These are phyloP conservation scores for Halocynthia aurantium DNA, from an alignment of 23 tunicate genomes.

Conservation along the genomic window DNA sequence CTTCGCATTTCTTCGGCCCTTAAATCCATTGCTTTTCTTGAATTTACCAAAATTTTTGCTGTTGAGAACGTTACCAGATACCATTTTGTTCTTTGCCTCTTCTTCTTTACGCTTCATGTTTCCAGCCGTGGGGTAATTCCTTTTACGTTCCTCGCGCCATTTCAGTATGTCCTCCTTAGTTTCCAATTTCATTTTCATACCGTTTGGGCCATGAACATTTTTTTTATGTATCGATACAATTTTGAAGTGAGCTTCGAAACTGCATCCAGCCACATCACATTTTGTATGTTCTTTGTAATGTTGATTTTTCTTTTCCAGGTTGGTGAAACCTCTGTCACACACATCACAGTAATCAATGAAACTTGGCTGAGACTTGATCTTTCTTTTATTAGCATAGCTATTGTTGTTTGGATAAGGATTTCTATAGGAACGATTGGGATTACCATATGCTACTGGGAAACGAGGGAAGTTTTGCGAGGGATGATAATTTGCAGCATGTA, in stretches of 20 bases:
- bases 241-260: slow-evolving; percentile 81
- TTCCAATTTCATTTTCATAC: slow-evolving; percentile 27
- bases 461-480: too few species aligned
- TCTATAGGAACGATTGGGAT: too few species aligned
- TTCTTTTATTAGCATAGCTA: background rate
- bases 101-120: slow-evolving; percentile 35
- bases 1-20: background rate
- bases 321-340: slow-evolving; percentile 84
- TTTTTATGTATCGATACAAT: slow-evolving; percentile 73
- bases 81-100: slow-evolving; percentile 7
- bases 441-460: too few species aligned
- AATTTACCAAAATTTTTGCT: slow-evolving; percentile 39
- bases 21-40: background rate
- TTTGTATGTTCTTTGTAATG: slow-evolving; percentile 69
- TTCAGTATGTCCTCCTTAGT: slow-evolving; percentile 69
- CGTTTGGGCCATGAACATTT: slow-evolving; percentile 51
- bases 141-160: slow-evolving; percentile 78
- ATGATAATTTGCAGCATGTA: too few species aligned
- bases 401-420: background rate
- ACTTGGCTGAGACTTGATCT: slow-evolving; percentile 6
- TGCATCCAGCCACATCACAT: slow-evolving; percentile 70
- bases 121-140: slow-evolving; percentile 59
- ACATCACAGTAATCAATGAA: slow-evolving; percentile 87
- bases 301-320: slow-evolving; percentile 45
- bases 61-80: slow-evolving; percentile 50